Evolutionary conservation across 2,888 invertebrate species (phyloP).

Genomic region (Clusia tigrina): DNA sequence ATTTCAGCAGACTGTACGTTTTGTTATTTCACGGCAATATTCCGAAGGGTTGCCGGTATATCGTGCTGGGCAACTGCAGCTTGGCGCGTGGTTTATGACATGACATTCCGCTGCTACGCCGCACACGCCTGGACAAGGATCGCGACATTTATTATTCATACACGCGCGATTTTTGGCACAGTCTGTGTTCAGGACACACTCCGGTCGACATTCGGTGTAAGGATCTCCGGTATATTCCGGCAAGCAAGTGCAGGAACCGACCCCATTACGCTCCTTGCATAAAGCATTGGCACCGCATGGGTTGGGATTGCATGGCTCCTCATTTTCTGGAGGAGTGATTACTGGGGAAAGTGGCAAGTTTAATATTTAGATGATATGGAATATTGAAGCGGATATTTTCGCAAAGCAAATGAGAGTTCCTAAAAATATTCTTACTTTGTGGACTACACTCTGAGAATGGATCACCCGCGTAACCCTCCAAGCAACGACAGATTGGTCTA

Average conservation of each 20-base stretch:
- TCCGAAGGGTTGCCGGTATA: slow-evolving; percentile 80
- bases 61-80: slow-evolving; percentile 80
- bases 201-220: slow-evolving; percentile 83
- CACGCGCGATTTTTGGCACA: slow-evolving; percentile 81
- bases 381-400: not conserved
- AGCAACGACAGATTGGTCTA: slow-evolving; percentile 83
- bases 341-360: slow-evolving; percentile 42
- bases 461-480: slow-evolving; percentile 82
- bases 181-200: slow-evolving; percentile 85
- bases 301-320: slow-evolving; percentile 82
- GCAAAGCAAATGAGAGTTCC: not conserved
- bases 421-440: slow-evolving; percentile 65
- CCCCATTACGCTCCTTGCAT: slow-evolving; percentile 83
- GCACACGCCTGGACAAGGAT: slow-evolving; percentile 85
- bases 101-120: slow-evolving; percentile 81
- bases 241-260: slow-evolving; percentile 83
- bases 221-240: slow-evolving; percentile 88
- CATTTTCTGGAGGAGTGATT: slow-evolving; percentile 67
- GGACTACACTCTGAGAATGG: slow-evolving; percentile 80
- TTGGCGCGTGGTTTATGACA: slow-evolving; percentile 83
- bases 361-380: not conserved
- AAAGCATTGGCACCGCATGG: slow-evolving; percentile 87
- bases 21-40: slow-evolving; percentile 67
- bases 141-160: slow-evolving; percentile 82
- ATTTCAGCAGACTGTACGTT: slow-evolving; percentile 66